Base-by-base conservation (phyloP, 2,888 invertebrate genomes). In the Agrypnus murinus region DNA sequence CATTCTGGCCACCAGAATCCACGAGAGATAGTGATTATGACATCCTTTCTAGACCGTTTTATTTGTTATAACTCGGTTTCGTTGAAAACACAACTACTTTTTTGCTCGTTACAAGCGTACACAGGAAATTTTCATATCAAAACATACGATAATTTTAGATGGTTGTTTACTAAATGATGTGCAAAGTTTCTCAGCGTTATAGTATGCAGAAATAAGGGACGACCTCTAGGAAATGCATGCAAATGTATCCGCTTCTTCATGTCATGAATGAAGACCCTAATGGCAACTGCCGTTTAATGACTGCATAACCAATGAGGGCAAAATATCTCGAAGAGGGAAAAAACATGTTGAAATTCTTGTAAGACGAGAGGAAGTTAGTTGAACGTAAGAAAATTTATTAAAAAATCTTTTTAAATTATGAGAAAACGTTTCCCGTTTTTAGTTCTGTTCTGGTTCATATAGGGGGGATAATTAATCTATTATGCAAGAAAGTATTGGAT, bases 231-330 rank as follows among this genome's bases (percentile, higher is more conserved):
- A 62, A 71, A 66, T 71, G 66, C 53, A 71, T 60, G 65, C 60
- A 71, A 71, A 71, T 71, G 5, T 25, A 65, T 66, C 53, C 62
- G 34, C 36, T 25, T 25, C 62, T 65, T 65, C 60, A 62, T 62
- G 55, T 60, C 65, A 65, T 60, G 64, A 70, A 70, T 70, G 65
- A 70, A 40, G 62, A 55, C 62, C 66, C 38, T 71, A 66, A 66
- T 71, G 66, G 70, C 62, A 71, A 62, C 65, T 71, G 62, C 59
- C 55, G 65, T 71, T 71, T 71, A 71, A 66, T 59, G 59, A 66
- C 57, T 71, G 70, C 65, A 66, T 71, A 71, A 71, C 60, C 70
- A 71, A 69, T 69, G 69, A 69, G 60, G 69, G 36, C 12, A 31
- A 63, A 69, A 64, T 64, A 64, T 64, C 19, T 58, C 58, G 58